Conservation (phyloP, 2,888 invertebrate species). For the Drosophila tanythrix region DNA sequence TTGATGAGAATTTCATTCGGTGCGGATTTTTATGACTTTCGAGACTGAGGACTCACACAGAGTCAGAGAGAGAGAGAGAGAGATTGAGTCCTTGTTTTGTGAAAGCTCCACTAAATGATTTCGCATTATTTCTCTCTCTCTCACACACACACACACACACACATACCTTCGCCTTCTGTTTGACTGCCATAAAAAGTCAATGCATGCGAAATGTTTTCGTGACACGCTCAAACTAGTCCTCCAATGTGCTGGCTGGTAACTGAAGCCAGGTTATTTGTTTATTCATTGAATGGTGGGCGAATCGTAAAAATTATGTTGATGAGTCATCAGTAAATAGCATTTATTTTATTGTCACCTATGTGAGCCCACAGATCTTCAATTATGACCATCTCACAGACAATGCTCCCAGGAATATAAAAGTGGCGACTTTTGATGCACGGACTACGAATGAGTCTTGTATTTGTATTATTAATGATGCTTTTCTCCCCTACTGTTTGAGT, state of each 20-base stretch:
- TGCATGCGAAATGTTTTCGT: constrained; percentile 80
- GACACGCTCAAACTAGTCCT: constrained; percentile 65
- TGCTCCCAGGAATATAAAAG: constrained; percentile 62
- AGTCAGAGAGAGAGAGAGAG: not conserved
- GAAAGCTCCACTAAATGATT: constrained; percentile 74
- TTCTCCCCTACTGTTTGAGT: not conserved
- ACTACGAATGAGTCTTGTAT: constrained; percentile 74
- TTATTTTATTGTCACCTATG: constrained; percentile 76
- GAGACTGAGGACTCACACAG: constrained; percentile 27
- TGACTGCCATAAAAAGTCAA: constrained; percentile 76
- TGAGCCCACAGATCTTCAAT: constrained; percentile 51
- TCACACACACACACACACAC: not conserved
- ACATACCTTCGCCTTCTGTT: constrained; percentile 8
- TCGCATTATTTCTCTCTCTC: constrained; percentile 70
- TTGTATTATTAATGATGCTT: constrained; percentile 76
- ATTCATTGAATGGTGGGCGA: constrained; percentile 76
- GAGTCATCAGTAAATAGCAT: constrained; percentile 81
- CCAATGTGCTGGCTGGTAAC: constrained; percentile 13
- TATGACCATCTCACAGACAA: constrained; percentile 49
- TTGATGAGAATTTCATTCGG: constrained; percentile 77
- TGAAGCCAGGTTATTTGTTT: constrained; percentile 68
- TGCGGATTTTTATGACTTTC: constrained; percentile 78
- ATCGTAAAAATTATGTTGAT: constrained; percentile 82
- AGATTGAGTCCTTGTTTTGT: constrained; percentile 8
- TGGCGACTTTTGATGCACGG: constrained; percentile 50